phyloP scores from a whole-genome alignment of 2,888 invertebrate species.

The Fragum fragum region DNA sequence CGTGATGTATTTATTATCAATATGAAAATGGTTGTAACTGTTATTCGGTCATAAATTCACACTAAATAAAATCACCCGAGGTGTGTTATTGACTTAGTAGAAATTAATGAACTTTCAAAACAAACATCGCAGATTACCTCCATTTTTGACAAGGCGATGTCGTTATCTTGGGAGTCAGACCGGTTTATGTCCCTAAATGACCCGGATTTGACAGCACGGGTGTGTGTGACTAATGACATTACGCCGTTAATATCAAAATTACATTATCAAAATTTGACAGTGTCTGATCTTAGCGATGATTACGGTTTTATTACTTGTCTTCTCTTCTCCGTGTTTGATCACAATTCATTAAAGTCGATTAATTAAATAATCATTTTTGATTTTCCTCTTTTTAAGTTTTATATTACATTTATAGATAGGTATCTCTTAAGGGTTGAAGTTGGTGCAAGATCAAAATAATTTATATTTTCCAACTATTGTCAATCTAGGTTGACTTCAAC shows the following conservation, averaged over 20 bases:
- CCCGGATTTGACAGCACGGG: conserved; percentile 7
- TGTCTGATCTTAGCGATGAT: conserved; percentile 9
- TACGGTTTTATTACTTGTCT: conserved; percentile 7
- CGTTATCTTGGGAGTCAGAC: conserved; percentile 16
- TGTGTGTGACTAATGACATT: conserved; percentile 25
- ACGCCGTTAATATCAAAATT: conserved; percentile 16
- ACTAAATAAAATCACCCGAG: conserved; percentile 17
- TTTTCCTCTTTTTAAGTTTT: conserved; percentile 3
- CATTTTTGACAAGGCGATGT: neutral
- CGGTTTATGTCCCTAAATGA: conserved; percentile 11
- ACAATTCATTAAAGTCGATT: neutral
- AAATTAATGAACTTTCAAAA: conserved; percentile 26
- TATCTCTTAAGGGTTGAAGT: neutral
- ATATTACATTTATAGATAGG: neutral
- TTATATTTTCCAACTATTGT: no score
- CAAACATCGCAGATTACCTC: neutral
- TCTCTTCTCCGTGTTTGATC: neutral
- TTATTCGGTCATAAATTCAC: conserved; percentile 2
- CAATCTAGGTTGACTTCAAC: no score
- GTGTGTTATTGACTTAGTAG: conserved; percentile 16
- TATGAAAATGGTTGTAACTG: conserved; percentile 5
- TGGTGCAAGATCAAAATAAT: neutral
- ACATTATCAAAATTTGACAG: conserved; percentile 21
- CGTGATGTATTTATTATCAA: neutral
- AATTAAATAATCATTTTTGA: conserved; percentile 6